Conservation (phyloP, 2,113 vertebrate species). For the Lamprotornis superbus region DNA sequence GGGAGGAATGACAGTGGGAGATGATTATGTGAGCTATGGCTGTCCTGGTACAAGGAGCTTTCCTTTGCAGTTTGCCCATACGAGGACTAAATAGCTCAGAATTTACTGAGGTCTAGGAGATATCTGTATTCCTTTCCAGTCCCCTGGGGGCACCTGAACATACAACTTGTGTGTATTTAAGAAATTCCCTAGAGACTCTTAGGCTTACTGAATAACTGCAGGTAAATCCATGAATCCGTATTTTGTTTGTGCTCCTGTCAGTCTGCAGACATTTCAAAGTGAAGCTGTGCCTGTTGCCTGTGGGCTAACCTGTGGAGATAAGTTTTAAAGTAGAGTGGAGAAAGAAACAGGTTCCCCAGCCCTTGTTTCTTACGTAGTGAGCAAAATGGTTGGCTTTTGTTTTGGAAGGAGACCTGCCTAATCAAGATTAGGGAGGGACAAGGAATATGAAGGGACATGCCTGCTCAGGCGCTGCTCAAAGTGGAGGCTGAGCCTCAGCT, state of each 20-base stretch:
- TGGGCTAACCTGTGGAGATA: not conserved
- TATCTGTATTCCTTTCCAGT: not conserved
- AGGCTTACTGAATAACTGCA: not conserved
- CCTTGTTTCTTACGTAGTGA: not conserved
- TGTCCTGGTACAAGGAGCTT: not conserved
- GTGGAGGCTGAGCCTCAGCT: not conserved
- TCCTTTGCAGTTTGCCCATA: not conserved
- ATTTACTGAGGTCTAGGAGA: not conserved
- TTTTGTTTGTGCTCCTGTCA: not conserved
- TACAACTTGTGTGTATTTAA: not conserved
- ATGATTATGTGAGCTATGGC: not conserved
- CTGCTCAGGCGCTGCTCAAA: not conserved
- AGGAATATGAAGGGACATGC: not conserved
- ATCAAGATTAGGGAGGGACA: not conserved
- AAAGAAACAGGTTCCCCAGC: not conserved
- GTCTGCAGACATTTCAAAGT: accelerated
- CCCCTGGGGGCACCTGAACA: not conserved
- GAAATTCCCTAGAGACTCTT: not conserved
- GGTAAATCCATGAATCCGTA: not conserved
- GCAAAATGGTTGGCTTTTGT: not conserved
- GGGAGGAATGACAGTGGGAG: not conserved
- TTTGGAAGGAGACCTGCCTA: not conserved
- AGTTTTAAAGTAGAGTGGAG: not conserved
- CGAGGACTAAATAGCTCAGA: not conserved
- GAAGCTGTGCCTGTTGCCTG: not conserved